These are phyloP conservation scores for Myiozetetes cayanensis DNA, from an alignment of 2,113 vertebrate genomes.

Conservation along the genomic window DNA sequence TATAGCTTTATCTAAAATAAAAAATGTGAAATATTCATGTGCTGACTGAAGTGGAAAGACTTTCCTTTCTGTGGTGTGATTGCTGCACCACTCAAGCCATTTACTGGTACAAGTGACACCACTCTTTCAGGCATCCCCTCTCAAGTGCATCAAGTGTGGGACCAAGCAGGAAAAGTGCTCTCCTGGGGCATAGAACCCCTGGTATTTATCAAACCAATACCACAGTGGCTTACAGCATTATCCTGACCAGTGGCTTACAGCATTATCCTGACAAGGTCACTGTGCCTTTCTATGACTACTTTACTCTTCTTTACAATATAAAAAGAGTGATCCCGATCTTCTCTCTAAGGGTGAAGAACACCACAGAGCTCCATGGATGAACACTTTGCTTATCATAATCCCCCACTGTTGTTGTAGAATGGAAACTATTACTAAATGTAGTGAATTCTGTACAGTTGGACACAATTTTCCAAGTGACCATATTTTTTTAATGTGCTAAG, in stretches of 20 bases:
- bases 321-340: neutral
- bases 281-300: neutral
- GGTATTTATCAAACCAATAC: neutral
- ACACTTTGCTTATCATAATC: neutral
- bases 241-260: neutral
- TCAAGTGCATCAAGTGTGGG: rapidly evolving
- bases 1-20: neutral
- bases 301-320: neutral
- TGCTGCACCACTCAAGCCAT: neutral
- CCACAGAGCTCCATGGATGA: neutral
- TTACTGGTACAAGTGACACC: neutral
- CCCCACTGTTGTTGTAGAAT: neutral
- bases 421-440: neutral
- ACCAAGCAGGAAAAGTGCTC: rapidly evolving
- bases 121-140: neutral
- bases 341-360: neutral
- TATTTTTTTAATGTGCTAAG: neutral
- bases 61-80: neutral
- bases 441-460: neutral
- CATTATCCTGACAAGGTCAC: neutral
- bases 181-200: neutral
- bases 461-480: neutral
- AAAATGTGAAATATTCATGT: neutral
- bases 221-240: neutral
- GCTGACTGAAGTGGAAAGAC: neutral